Percentiles rank a stretch among this genome's conserved stretches.
Evolutionary conservation across 2,113 vertebrate genomes (phyloP).

Genomic region (Salvelinus sp.): DNA sequence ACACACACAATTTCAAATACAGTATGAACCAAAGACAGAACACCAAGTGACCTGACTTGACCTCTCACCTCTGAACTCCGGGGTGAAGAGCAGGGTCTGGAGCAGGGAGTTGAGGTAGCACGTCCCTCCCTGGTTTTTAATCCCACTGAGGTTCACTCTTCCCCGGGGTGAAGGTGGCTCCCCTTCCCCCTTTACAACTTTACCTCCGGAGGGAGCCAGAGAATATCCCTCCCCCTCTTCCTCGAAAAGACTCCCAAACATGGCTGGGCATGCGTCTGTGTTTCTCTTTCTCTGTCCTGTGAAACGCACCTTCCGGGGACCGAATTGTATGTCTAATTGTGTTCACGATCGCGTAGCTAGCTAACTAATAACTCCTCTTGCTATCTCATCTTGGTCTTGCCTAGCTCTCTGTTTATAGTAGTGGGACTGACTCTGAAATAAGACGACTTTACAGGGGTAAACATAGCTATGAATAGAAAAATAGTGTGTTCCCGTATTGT

Average conservation of each 20-base stretch:
- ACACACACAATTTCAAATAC: background rate
- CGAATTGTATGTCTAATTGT: background rate
- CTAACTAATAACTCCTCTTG: conserved; percentile 59
- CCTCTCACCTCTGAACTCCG: conserved; percentile 91
- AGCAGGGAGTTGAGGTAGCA: conserved; percentile 97
- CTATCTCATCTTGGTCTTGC: conserved; percentile 82
- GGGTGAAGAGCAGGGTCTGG: conserved; percentile 93
- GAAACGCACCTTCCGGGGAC: background rate
- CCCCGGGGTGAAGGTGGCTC: conserved; percentile 84
- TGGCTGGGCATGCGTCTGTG: conserved; percentile 38
- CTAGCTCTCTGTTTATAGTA: conserved; percentile 74
- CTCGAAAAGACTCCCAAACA: conserved; percentile 97
- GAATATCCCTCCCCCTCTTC: conserved; percentile 82
- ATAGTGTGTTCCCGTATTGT: background rate
- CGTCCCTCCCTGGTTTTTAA: conserved; percentile 95
- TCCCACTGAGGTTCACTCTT: conserved; percentile 84
- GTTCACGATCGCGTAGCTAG: conserved; percentile 12
- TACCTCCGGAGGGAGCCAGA: conserved; percentile 56
- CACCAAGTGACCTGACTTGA: background rate
- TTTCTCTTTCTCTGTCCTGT: conserved; percentile 8
- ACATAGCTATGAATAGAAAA: conserved; percentile 63
- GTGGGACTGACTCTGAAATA: conserved; percentile 72
- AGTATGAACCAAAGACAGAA: background rate
- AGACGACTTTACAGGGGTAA: conserved; percentile 71
- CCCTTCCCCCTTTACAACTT: conserved; percentile 70